Evolutionary conservation across 1,140 invertebrate species (phyloP).

Genomic region (Cotesia typhae): DNA sequence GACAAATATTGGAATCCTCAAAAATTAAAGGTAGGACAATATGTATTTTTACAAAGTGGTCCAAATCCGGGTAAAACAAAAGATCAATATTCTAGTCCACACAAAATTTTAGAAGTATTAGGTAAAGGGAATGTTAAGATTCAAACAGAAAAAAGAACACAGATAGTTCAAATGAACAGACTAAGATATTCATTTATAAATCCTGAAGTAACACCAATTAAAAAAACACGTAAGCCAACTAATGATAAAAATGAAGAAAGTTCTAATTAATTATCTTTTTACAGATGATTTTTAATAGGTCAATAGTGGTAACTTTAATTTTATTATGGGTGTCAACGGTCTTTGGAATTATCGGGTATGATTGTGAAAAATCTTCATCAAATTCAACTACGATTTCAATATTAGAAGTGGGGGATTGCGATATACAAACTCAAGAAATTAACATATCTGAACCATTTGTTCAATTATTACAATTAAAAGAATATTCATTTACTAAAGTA

Average conservation of each 20-base stretch:
- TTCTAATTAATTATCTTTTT: not conserved
- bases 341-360: conserved; percentile 27
- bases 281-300: not conserved
- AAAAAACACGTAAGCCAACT: not conserved
- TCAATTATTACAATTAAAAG: conserved; percentile 35
- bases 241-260: not conserved
- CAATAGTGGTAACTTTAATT: not conserved
- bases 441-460: conserved; percentile 13
- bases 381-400: conserved; percentile 28
- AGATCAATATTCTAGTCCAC: too few relatives aligned
- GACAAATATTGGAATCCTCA: conserved; percentile 24
- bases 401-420: conserved; percentile 28
- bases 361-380: conserved; percentile 28
- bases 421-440: conserved; percentile 24
- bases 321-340: not conserved
- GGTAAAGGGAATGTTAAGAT: conserved; percentile 26
- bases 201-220: conserved; percentile 10
- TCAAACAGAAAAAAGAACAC: conserved; percentile 18
- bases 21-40: conserved; percentile 26
- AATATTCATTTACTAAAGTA: conserved; percentile 29
- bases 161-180: conserved; percentile 26
- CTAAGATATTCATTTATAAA: conserved; percentile 31
- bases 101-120: too few relatives aligned
- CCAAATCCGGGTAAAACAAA: conserved; percentile 29
- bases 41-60: conserved; percentile 27